Conservation (phyloP, 2,797 vertebrate genomes). For the Sebastes aleutianus region DNA sequence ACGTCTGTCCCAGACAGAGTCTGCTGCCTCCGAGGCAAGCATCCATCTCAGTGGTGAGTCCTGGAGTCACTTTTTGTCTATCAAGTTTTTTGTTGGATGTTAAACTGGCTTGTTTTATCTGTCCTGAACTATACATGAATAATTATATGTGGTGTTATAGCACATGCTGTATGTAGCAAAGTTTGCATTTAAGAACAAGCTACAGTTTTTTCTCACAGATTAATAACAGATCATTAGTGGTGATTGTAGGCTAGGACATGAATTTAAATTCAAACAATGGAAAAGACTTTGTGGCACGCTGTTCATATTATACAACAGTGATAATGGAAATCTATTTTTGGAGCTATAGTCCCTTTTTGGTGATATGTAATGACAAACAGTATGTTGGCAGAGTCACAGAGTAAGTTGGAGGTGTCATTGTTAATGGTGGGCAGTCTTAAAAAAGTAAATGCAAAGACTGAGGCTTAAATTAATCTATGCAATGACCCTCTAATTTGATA, state of each 20-base stretch:
- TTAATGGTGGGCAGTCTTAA: not conserved
- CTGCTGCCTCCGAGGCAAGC: constrained; percentile 67
- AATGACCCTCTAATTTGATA: not conserved
- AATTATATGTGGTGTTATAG: not conserved
- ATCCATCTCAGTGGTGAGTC: constrained; percentile 74
- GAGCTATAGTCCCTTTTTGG: not conserved
- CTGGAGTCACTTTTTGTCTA: not conserved
- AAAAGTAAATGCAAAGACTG: not conserved
- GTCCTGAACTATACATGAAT: not conserved
- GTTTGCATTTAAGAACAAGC: not conserved
- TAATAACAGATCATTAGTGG: not conserved
- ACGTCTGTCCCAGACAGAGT: constrained; percentile 69
- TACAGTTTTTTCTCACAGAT: not conserved
- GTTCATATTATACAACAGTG: not conserved
- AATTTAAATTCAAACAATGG: not conserved
- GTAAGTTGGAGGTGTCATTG: not conserved
- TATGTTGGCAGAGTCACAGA: not conserved
- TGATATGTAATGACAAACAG: not conserved
- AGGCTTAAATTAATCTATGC: not conserved
- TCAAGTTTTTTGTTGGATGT: not conserved
- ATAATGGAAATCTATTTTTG: not conserved
- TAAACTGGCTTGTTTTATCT: not conserved
- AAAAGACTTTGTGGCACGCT: not conserved
- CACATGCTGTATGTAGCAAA: not conserved
- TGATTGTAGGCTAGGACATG: not conserved